phyloP scores from a whole-genome alignment of 2,888 invertebrate genomes.

The Papilio elwesi region DNA sequence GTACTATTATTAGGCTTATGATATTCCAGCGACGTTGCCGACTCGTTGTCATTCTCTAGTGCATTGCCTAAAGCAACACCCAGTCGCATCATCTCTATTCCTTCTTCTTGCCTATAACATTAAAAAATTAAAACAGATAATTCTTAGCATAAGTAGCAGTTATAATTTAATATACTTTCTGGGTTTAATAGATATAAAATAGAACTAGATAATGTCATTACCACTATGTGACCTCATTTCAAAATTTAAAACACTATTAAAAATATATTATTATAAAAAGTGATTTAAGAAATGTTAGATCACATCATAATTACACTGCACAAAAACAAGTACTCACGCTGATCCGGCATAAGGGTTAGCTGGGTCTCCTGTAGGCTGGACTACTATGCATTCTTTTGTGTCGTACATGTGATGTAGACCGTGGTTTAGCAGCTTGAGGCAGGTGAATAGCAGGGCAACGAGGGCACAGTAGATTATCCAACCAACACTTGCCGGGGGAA shows the following conservation, averaged over 20 bases:
- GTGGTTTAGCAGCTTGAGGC: slow-evolving; percentile 94
- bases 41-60: slow-evolving; percentile 85
- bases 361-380: slow-evolving; percentile 80
- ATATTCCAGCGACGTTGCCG: slow-evolving; percentile 86
- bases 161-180: no score
- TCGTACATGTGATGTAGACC: slow-evolving; percentile 97
- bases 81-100: slow-evolving; percentile 92
- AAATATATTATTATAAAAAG: no score
- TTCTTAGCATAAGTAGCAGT: no score
- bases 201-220: no score
- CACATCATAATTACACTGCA: no score
- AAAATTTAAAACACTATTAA: no score
- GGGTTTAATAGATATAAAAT: no score
- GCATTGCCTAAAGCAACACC: slow-evolving; percentile 61
- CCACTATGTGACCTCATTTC: no score
- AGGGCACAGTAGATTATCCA: slow-evolving; percentile 94
- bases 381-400: slow-evolving; percentile 91
- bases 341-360: slow-evolving; percentile 71
- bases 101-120: slow-evolving; percentile 87
- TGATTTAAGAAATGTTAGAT: no score
- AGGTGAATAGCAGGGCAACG: slow-evolving; percentile 91
- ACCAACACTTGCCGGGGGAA: slow-evolving; percentile 91
- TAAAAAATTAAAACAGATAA: slow-evolving; percentile 5
- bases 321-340: slow-evolving; percentile 66
- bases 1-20: slow-evolving; percentile 86